Evolutionary conservation across 2,797 vertebrate genomes (phyloP), one percentile per base, ranked within the genome.

Genomic region (Thalassophryne amazonica): DNA sequence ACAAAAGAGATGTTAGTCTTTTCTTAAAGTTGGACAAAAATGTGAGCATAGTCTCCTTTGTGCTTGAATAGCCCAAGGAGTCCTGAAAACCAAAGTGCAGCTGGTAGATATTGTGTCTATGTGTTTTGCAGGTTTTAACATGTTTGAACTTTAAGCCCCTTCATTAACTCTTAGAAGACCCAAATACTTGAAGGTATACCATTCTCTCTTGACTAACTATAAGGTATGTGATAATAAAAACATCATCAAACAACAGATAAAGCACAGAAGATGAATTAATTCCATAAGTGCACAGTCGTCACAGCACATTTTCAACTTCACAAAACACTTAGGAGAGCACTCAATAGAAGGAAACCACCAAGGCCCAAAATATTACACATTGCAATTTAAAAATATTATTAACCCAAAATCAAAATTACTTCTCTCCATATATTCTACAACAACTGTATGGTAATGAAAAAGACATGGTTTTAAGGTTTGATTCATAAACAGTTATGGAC

Each of bases 41-140:
- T 37, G 8, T 16, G 14, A 31, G 13, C 19, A 20, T 14, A 24
- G 18, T 28, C 7, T 59, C 17, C 11, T 30, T 13, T 22, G 32
- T 8, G 16, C 11, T 6, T 40, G 13, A 47, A 60, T 18, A 42
- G 17, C 64, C 65, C 9, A 17, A 39, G 14, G 46, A 51, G 24
- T 3, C 38, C 19, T 69, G 73, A 73, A 80, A 80, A 14, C 38
- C 33, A 52, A 51, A 46, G 32, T 29, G 60, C 72, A 81, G 80
- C 74, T 77, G 71, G 19, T 23, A 42, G 38, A 53, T 47, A 49
- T 62, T 66, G 60, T 28, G 16, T 31, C 35, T 36, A 36, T 50
- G 52, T 3, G 18, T 5, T 27, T 35, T 53, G 46, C 80, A 52
- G 7, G 73, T 63, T 61, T 20, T 19, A 42, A 48, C 79, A 42